These are phyloP conservation scores for Sipha flava DNA, from an alignment of 1,140 invertebrate genomes.

Conservation along the genomic window DNA sequence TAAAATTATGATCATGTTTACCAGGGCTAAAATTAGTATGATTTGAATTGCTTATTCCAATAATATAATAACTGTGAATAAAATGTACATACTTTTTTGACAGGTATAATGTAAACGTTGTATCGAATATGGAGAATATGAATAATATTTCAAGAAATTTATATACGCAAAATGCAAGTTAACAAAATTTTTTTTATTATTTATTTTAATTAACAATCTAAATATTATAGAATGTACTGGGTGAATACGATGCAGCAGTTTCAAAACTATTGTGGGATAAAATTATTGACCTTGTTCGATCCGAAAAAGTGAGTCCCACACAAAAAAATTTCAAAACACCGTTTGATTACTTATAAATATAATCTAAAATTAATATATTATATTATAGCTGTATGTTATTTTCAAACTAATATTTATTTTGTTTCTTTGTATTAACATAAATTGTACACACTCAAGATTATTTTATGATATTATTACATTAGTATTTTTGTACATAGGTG, in stretches of 20 bases:
- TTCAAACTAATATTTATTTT: too few relatives aligned
- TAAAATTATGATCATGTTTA: too few relatives aligned
- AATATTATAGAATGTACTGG: neutral
- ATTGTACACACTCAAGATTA: too few relatives aligned
- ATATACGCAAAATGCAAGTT: neutral
- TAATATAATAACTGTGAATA: neutral
- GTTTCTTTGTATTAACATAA: too few relatives aligned
- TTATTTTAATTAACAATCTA: neutral
- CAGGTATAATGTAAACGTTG: neutral
- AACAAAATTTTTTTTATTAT: neutral
- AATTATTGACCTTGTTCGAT: neutral
- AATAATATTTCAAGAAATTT: neutral
- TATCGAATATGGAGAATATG: neutral
- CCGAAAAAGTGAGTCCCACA: neutral
- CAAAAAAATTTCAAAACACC: neutral
- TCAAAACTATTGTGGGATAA: constrained; percentile 20
- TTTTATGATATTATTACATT: too few relatives aligned
- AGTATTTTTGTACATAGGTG: too few relatives aligned
- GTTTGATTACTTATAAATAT: too few relatives aligned
- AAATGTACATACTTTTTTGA: neutral
- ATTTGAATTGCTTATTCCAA: neutral
- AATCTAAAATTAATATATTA: too few relatives aligned
- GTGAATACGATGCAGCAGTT: neutral
- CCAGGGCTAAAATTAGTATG: too few relatives aligned
- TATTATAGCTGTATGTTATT: too few relatives aligned